A percentile compares a stretch with the other conserved stretches of the same genome.
Evolutionary conservation across 2,888 invertebrate genomes (phyloP).

Genomic region (Drosophila algonquin): DNA sequence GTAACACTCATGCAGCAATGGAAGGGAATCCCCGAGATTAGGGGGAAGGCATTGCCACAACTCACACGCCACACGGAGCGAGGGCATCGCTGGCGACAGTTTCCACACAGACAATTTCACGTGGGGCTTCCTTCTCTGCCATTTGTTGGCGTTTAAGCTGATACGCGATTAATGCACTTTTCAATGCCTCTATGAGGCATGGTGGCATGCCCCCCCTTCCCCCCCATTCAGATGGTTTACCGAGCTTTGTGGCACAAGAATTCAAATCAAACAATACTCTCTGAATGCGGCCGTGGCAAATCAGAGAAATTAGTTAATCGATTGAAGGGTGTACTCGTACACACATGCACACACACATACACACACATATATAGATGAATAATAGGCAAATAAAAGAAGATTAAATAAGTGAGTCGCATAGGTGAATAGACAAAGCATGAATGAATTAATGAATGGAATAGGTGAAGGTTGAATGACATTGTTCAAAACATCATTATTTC

Average conservation of each 20-base stretch:
- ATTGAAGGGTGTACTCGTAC: neutral
- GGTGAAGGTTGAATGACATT: neutral
- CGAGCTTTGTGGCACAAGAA: conserved; percentile 39
- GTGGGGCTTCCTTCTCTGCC: conserved; percentile 63
- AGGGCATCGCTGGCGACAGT: neutral
- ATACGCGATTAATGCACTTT: conserved; percentile 67
- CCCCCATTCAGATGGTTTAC: conserved; percentile 9
- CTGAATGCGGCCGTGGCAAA: neutral
- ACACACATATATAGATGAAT: neutral
- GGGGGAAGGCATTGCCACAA: neutral
- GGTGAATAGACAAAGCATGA: neutral
- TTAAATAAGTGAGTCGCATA: neutral
- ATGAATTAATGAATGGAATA: neutral
- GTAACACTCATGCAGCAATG: neutral
- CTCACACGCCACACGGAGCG: neutral
- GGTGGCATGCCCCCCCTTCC: neutral
- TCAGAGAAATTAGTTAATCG: neutral
- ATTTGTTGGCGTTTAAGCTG: conserved; percentile 47
- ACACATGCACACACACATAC: too few species aligned
- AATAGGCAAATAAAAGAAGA: neutral
- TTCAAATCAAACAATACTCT: conserved; percentile 5
- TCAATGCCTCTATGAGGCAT: neutral
- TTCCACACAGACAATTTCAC: neutral
- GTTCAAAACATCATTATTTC: too few species aligned
- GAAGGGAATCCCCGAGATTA: neutral